phyloP scores from a whole-genome alignment of 1,140 invertebrate species.

The Atta cephalotes region DNA sequence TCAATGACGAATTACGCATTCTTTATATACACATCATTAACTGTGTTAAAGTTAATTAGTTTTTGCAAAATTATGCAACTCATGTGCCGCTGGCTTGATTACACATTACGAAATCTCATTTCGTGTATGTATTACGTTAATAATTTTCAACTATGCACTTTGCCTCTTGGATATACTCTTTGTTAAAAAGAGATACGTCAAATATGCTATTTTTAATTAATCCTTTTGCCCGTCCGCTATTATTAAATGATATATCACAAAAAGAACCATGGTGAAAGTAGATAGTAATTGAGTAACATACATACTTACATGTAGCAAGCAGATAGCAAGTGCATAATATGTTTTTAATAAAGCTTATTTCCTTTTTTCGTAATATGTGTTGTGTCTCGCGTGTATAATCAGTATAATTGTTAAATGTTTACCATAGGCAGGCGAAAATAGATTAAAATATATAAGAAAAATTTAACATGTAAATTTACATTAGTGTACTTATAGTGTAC shows the following conservation, averaged over 20 bases:
- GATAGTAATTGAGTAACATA: background rate
- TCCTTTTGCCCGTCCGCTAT: background rate
- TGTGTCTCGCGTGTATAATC: background rate
- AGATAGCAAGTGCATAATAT: background rate
- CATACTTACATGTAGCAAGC: too few relatives aligned
- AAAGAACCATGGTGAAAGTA: background rate
- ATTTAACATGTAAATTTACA: background rate
- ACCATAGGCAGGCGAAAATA: background rate
- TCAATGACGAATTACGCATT: background rate
- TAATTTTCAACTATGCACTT: slow-evolving; percentile 32
- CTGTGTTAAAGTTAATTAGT: slow-evolving; percentile 25
- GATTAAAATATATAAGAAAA: background rate
- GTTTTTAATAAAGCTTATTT: slow-evolving; percentile 36
- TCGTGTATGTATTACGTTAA: background rate
- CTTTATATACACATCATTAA: background rate
- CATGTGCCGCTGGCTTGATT: slow-evolving; percentile 5
- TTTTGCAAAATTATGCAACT: slow-evolving; percentile 23
- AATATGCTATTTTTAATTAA: slow-evolving; percentile 35
- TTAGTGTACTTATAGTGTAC: too few relatives aligned
- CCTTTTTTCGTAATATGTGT: background rate
- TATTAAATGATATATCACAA: slow-evolving; percentile 25
- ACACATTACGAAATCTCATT: slow-evolving; percentile 31
- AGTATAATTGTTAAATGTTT: slow-evolving; percentile 12
- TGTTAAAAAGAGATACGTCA: slow-evolving; percentile 12
- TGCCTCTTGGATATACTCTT: background rate